A percentile compares a stretch with the other conserved stretches of the same genome.
These are phyloP conservation scores for Nesometra sesokonis DNA, from an alignment of 35 echinoderm and acorn worm species.

Conservation along the genomic window DNA sequence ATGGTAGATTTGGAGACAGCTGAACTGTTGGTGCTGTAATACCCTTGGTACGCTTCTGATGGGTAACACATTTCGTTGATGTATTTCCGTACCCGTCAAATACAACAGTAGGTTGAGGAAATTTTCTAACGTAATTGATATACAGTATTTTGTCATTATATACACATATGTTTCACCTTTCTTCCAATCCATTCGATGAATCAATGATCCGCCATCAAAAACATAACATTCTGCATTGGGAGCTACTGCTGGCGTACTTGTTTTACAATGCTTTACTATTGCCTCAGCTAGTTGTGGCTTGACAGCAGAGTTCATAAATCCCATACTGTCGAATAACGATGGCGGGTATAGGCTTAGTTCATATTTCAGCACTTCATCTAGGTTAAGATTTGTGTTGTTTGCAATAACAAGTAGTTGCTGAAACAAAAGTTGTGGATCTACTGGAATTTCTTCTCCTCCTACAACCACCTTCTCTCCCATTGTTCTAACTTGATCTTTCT, in stretches of 20 bases:
- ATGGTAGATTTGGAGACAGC: not conserved
- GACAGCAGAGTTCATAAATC: not conserved
- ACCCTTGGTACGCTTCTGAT: not conserved
- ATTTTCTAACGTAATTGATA: not conserved
- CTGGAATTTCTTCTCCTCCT: not conserved
- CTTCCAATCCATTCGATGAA: not conserved
- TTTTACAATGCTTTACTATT: not conserved
- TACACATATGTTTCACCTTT: not conserved
- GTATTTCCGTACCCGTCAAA: not conserved
- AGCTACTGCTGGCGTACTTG: not conserved
- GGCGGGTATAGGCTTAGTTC: not conserved
- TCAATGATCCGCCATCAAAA: not conserved
- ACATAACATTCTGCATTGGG: not conserved
- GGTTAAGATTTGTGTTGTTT: not conserved
- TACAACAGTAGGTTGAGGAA: not conserved
- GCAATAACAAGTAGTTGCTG: slow-evolving; percentile 3
- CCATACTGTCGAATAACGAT: not conserved
- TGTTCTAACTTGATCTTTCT: slow-evolving; percentile 3
- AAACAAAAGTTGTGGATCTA: slow-evolving; percentile 10
- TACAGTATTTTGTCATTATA: not conserved
- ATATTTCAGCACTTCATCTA: not conserved
- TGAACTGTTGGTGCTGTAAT: not conserved
- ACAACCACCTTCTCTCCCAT: slow-evolving; percentile 5
- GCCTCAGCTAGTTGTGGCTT: not conserved
- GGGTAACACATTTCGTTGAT: not conserved